A percentile compares a stretch with the other conserved stretches of the same genome.
These are phyloP conservation scores for Phocides pigmalion DNA, from an alignment of 1,140 invertebrate species.

Conservation along the genomic window DNA sequence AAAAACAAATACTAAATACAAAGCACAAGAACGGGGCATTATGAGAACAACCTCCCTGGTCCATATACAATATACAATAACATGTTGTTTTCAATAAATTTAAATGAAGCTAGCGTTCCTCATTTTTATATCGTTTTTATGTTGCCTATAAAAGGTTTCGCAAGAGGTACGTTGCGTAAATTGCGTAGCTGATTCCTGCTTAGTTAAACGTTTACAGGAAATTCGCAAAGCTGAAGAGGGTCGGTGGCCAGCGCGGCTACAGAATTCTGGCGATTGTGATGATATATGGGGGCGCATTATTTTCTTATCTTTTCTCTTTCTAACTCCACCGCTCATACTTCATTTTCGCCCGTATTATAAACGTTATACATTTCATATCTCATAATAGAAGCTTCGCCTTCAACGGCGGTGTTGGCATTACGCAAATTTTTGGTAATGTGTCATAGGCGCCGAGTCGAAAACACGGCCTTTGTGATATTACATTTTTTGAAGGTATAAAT, in stretches of 20 bases:
- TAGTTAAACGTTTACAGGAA: conserved; percentile 69
- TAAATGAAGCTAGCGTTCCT: background rate
- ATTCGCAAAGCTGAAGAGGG: conserved; percentile 66
- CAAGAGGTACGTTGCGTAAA: conserved; percentile 15
- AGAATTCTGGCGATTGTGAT: conserved; percentile 77
- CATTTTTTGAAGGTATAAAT: conserved; percentile 43
- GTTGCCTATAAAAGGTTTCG: conserved; percentile 14
- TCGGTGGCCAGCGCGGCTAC: conserved; percentile 60
- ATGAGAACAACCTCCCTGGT: no score
- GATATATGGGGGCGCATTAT: conserved; percentile 78
- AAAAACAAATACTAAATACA: no score
- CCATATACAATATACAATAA: background rate
- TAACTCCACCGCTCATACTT: conserved; percentile 72
- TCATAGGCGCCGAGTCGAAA: conserved; percentile 48
- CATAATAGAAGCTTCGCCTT: conserved; percentile 58
- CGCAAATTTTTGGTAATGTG: conserved; percentile 62
- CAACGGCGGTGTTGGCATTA: conserved; percentile 58
- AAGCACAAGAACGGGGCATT: no score
- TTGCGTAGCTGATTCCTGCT: conserved; percentile 46
- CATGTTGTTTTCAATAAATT: background rate
- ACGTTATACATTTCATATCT: conserved; percentile 78
- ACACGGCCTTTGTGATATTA: conserved; percentile 41
- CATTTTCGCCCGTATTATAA: conserved; percentile 75
- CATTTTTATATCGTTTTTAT: conserved; percentile 10
- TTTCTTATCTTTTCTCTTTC: conserved; percentile 79